Evolutionary conservation across 2,888 invertebrate species (phyloP), one percentile per base, ranked within the genome.

Genomic region (Athetis lepigone): DNA sequence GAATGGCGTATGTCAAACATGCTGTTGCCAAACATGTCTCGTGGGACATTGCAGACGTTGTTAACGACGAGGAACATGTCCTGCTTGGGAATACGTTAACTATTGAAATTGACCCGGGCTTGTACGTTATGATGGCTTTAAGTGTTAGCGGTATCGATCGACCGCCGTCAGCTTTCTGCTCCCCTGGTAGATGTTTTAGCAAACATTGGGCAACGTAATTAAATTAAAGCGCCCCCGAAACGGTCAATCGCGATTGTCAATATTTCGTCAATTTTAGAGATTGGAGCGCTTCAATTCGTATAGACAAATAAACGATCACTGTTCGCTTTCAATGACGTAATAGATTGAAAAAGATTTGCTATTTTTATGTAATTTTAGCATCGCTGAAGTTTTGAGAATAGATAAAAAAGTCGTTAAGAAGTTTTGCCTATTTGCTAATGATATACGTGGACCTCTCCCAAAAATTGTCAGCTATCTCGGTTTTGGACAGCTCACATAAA

Each of bases 1-100:
- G 81, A 79, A 78, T 73, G 69, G 66, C 70, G 58, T 50, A 73
- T 73, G 79, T 69, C 69, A 76, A 70, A 77, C 69, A 69, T 60
- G 58, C 51, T 75, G 56, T 46, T 61, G 58, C 75, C 59, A 62
- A 77, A 80, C 67, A 61, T 65, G 63, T 57, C 70, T 63, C 73
- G 6, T 63, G 70, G 65, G 79, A 78, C 45, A 65, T 47, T 36
- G 55, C 61, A 64, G 66, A 70, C 70, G 59, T 69, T 79, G 81
- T 78, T 73, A 80, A 67, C 81, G 58, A 68, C 47, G 43, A 62
- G 63, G 67, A 60, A 73, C 79, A 70, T 70, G 66, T 63, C 64
- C 67, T 67, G 49, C 59, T 70, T 59, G 66, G 70, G 70, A 73
- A 78, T 80, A 71, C 51, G 57, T 49, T 74, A 67, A 68, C 68